Evolutionary conservation across 2,888 invertebrate species (phyloP), one percentile per base, ranked within the genome.

Genomic region (Boloria selene): DNA sequence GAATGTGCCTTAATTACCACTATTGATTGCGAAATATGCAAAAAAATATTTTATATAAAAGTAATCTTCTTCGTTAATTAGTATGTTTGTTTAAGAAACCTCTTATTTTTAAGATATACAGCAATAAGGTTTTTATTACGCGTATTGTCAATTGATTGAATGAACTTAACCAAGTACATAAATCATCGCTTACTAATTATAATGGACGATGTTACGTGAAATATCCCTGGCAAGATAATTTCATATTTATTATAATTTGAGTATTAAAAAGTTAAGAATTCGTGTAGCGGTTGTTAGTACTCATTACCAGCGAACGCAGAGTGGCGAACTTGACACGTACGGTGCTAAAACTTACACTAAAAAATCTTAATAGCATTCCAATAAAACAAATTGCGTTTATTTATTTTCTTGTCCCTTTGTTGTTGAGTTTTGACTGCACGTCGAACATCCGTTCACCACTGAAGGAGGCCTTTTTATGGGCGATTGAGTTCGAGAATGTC

Each of bases 261-360:
- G 31, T 31, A 64, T 54, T 67, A 76, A 77, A 77, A 76, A 76
- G 70, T 50, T 59, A 64, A 61, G 70, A 75, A 74, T 75, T 70
- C 69, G 60, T 60, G 63, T 60, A 70, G 10, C 45, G 31, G 31
- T 70, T 22, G 17, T 68, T 70, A 62, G 68, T 65, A 69, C 69
- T 69, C 70, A 73, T 76, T 77, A 77, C 79, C 75, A 70, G 59
- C 70, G 69, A 64, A 69, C 68, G 74, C 73, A 71, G 73, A 74
- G 83, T 82, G 81, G 74, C 77, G 77, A 76, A 74, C 76, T 77
- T 79, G 76, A 81, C 86, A 79, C 86, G 78, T 72, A 66, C 76
- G 77, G 85, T 83, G 86, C 79, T 78, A 78, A 78, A 78, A 67
- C 76, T 74, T 73, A 68, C 72, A 62, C 69, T 74, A 82, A 79